phyloP scores from a whole-genome alignment of 1,140 invertebrate species.

The Acromyrmex heyeri region DNA sequence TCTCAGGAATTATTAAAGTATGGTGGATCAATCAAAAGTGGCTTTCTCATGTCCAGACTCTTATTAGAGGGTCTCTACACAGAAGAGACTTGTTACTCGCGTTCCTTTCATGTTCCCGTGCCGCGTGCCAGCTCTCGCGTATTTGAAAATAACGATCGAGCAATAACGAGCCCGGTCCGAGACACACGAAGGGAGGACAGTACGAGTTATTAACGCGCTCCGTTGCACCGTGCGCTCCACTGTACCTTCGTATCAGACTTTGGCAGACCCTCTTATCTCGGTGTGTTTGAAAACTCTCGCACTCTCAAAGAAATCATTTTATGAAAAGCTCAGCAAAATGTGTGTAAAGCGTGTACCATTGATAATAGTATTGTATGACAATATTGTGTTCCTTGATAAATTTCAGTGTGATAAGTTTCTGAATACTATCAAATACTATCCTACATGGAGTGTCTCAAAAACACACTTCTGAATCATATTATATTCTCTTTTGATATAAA shows the following conservation, averaged over 20 bases:
- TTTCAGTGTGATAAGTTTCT: conserved; percentile 42
- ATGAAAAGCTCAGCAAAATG: conserved; percentile 45
- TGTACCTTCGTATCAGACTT: conserved; percentile 48
- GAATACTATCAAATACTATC: conserved; percentile 33
- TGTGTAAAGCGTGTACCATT: conserved; percentile 44
- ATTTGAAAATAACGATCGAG: conserved; percentile 10
- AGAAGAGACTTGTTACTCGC: too few species aligned
- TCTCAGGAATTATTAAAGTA: too few species aligned
- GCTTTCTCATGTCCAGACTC: too few species aligned
- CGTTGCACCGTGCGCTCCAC: conserved; percentile 29
- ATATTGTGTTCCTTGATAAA: conserved; percentile 25
- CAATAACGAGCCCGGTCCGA: conserved; percentile 1
- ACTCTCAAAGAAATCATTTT: conserved; percentile 57
- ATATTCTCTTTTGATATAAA: not conserved
- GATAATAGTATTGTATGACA: conserved; percentile 32
- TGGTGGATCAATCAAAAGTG: too few species aligned
- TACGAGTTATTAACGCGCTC: conserved; percentile 13
- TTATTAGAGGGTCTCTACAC: too few species aligned
- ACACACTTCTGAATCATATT: not conserved
- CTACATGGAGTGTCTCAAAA: conserved; percentile 29
- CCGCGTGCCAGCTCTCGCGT: not conserved
- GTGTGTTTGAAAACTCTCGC: conserved; percentile 64
- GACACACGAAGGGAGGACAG: not conserved
- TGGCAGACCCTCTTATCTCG: conserved; percentile 49
- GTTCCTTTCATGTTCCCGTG: not conserved